Evolutionary conservation across 2,888 invertebrate genomes (phyloP).

Genomic region (Scaptomyza polygonia): DNA sequence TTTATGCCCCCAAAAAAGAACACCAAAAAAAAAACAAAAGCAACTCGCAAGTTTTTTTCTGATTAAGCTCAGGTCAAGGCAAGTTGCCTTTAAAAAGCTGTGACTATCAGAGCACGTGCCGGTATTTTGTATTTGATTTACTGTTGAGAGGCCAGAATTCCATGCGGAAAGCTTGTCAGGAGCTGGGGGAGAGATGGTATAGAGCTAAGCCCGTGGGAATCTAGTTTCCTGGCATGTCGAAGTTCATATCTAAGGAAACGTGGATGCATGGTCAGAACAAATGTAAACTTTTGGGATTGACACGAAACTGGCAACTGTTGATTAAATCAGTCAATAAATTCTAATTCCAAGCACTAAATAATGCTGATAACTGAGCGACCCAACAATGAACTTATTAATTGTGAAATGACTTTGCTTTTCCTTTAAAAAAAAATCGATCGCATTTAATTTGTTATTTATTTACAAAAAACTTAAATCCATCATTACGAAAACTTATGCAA

Average conservation of each 20-base stretch:
- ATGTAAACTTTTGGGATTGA: constrained; percentile 1
- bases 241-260: constrained; percentile 12
- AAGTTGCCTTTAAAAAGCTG: constrained; percentile 11
- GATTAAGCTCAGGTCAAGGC: constrained; percentile 46
- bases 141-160: constrained; percentile 57
- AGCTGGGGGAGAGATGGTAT: not conserved
- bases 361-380: not conserved
- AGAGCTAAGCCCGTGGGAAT: constrained; percentile 29
- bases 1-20: constrained; percentile 28
- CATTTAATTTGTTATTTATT: no score
- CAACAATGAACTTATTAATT: no score
- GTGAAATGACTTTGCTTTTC: not conserved
- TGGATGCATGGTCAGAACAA: constrained; percentile 3
- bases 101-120: constrained; percentile 64
- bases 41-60: constrained; percentile 55
- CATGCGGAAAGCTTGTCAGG: constrained; percentile 3
- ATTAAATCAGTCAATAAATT: constrained; percentile 14
- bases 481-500: not conserved
- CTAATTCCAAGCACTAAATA: not conserved
- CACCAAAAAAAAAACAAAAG: constrained; percentile 23
- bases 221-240: constrained; percentile 11
- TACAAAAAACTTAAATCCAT: not conserved
- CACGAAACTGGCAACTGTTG: not conserved
- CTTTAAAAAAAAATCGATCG: no score
- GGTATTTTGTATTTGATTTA: constrained; percentile 76